Evolutionary conservation across 2,113 vertebrate genomes (phyloP), one percentile per base, ranked within the genome.

Genomic region (Ovis canadensis): DNA sequence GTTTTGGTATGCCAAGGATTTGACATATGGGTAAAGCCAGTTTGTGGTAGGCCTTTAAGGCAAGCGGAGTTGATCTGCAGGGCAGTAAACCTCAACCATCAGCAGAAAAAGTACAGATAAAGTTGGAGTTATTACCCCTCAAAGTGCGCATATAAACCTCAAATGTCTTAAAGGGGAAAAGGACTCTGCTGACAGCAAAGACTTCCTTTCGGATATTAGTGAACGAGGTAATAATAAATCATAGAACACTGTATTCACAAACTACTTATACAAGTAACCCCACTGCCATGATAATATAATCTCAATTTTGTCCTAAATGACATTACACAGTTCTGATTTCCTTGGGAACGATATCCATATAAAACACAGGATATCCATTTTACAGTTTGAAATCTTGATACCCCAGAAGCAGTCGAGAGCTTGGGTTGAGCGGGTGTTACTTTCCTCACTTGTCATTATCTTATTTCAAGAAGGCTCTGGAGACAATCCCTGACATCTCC

Each of bases 401-500:
- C 40, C 52, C 64, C 16, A 84, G 84, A 57, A 90, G 54, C 55
- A 93, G n/a, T 62, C 17, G 29, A 40, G 33, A 59, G 15, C 31
- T 29, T 57, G 62, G 5, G 43, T 59, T 84, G 16, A 94, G 40
- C 0, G 31, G 9, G 12, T 43, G 27, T 40, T 19, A 6, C 29
- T 64, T 62, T 64, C 50, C 59, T 59, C n/a, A 40, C 91, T 88
- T 60, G 40, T 90, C 91, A 90, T 92, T 87, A 90, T 77, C 80
- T 86, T 87, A 67, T 86, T 96, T 96, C 87, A 85, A 77, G 40
- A 91, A 82, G 87, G 43, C 86, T 96, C 94, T 96, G 50, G 91
- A 96, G 88, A 92, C 13, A 60, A 90, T 96, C 52, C 48, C 88
- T 94, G 91, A 88, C 64, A 96, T 67, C 77, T 36, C 54, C 33